Evolutionary conservation across 1,140 invertebrate genomes (phyloP).

Genomic region (Glossosoma conforme): DNA sequence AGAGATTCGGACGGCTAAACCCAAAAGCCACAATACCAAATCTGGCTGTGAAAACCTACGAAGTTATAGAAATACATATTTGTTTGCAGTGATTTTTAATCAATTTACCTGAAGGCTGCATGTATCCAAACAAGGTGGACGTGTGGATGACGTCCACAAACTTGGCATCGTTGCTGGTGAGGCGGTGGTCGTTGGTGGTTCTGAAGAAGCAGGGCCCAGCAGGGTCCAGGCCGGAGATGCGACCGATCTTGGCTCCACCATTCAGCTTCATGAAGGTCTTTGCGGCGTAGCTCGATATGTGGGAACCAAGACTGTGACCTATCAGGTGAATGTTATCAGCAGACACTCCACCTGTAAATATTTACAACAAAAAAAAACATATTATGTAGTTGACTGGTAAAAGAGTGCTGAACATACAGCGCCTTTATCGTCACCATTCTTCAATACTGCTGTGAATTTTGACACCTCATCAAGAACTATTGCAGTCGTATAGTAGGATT

Average conservation of each 20-base stretch:
- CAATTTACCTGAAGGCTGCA: background rate
- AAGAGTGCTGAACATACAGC: too few species aligned
- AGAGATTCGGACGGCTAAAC: background rate
- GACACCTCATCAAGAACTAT: background rate
- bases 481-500: background rate
- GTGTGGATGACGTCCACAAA: constrained; percentile 74
- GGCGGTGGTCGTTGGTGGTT: constrained; percentile 47
- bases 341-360: constrained; percentile 35
- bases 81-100: too few species aligned
- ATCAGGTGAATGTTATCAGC: constrained; percentile 63
- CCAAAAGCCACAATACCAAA: background rate
- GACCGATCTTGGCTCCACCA: constrained; percentile 43
- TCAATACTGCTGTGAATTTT: background rate
- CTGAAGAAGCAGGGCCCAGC: constrained; percentile 62
- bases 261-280: constrained; percentile 44
- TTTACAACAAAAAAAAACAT: background rate
- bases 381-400: too few species aligned
- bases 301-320: constrained; percentile 81
- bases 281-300: constrained; percentile 72
- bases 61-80: background rate
- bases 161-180: constrained; percentile 59
- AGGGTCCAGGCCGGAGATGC: constrained; percentile 67
- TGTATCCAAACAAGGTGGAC: constrained; percentile 37
- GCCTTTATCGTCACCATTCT: background rate
- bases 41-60: background rate